Conservation (phyloP, 1,140 invertebrate species). For the Drosophila pectinifera region DNA sequence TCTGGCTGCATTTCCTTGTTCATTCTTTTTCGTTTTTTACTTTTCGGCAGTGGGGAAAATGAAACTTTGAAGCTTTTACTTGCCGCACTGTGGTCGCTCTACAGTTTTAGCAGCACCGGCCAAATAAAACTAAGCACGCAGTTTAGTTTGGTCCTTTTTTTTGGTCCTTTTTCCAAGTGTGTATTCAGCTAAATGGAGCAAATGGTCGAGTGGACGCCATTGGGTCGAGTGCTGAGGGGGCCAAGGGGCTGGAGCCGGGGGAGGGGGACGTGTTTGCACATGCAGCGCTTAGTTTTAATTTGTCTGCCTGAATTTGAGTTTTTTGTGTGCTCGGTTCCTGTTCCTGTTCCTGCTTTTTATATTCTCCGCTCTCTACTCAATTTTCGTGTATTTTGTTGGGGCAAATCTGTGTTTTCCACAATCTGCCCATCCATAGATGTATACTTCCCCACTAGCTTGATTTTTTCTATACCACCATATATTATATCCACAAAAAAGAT, state of each 20-base stretch:
- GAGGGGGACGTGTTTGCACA: constrained; percentile 70
- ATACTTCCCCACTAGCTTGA: constrained; percentile 41
- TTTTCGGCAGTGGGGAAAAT: constrained; percentile 21
- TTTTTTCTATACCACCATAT: constrained; percentile 34
- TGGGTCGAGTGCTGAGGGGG: constrained; percentile 62
- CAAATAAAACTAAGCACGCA: constrained; percentile 64
- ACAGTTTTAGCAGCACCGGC: constrained; percentile 68
- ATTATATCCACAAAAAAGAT: constrained; percentile 25
- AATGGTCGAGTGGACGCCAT: constrained; percentile 79
- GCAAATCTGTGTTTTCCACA: constrained; percentile 69
- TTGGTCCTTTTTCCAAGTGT: constrained; percentile 35
- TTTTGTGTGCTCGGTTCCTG: constrained; percentile 18
- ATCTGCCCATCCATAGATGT: constrained; percentile 27
- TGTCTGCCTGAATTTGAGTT: constrained; percentile 68
- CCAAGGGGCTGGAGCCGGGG: neutral
- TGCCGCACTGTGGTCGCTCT: constrained; percentile 43
- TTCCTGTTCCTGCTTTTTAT: constrained; percentile 29
- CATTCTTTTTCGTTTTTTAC: neutral
- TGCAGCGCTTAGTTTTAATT: constrained; percentile 81
- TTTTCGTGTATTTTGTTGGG: constrained; percentile 59
- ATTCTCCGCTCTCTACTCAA: constrained; percentile 4
- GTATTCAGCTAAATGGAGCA: constrained; percentile 73
- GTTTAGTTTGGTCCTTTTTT: constrained; percentile 32
- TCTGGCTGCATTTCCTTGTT: constrained; percentile 3
- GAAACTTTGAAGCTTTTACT: constrained; percentile 40